phyloP scores from a whole-genome alignment of 2,888 invertebrate genomes.

The Synergus umbraculus region DNA sequence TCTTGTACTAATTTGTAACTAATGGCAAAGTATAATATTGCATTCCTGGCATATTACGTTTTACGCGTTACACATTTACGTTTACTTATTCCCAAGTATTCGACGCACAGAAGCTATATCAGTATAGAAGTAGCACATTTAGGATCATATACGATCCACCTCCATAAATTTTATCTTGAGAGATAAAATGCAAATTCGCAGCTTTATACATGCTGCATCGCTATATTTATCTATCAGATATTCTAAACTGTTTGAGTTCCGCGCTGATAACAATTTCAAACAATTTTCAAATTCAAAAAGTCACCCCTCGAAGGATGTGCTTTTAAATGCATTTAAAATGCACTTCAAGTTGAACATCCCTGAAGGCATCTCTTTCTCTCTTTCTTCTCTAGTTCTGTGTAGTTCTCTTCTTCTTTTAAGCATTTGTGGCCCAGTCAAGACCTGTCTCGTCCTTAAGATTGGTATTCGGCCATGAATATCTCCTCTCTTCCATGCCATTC shows the following conservation, averaged over 20 bases:
- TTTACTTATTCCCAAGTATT: background rate
- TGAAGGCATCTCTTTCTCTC: constrained; percentile 6
- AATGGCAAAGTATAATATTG: background rate
- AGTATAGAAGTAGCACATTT: background rate
- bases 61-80: background rate
- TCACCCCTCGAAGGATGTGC: background rate
- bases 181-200: background rate
- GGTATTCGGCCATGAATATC: constrained; percentile 28
- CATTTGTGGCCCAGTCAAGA: constrained; percentile 26
- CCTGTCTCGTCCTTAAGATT: constrained; percentile 25
- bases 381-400: background rate
- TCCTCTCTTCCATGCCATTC: constrained; percentile 1
- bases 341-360: background rate
- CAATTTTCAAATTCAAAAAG: background rate
- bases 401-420: background rate
- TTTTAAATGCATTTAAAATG: background rate
- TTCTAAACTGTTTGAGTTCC: background rate
- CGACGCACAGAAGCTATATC: background rate
- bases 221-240: background rate
- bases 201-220: no score
- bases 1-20: background rate
- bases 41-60: constrained; percentile 3
- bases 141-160: background rate
- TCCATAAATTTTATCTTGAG: background rate
- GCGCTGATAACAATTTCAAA: background rate